These are phyloP conservation scores for Protula sp. DNA, from an alignment of 2,888 invertebrate species.

Conservation along the genomic window DNA sequence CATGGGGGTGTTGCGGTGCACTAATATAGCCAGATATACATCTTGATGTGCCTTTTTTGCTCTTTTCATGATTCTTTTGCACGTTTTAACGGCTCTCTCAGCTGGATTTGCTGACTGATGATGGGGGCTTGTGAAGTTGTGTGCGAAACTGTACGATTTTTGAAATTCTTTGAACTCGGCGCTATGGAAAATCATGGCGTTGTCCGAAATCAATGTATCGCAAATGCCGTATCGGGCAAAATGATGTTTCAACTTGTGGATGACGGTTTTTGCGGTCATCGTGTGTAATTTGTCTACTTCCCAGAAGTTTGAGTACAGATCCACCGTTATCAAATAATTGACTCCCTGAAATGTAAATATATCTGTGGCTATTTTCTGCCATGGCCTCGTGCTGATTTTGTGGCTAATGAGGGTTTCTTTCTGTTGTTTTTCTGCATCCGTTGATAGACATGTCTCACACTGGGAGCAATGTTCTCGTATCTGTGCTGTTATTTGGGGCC, in stretches of 20 bases:
- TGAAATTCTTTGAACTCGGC: too few relatives aligned
- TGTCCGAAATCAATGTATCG: background rate
- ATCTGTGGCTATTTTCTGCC: background rate
- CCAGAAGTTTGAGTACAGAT: background rate
- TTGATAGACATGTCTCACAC: background rate
- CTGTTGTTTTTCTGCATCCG: background rate
- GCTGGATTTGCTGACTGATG: too few relatives aligned
- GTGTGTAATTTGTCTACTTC: background rate
- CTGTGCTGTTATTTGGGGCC: constrained; percentile 6
- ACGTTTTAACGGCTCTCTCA: too few relatives aligned
- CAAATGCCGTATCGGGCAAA: background rate
- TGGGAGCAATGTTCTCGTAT: background rate
- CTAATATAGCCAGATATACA: too few relatives aligned
- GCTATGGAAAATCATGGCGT: background rate
- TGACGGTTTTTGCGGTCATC: background rate
- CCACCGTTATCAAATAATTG: background rate
- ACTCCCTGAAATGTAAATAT: background rate
- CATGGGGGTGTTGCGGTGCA: too few relatives aligned
- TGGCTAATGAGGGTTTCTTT: background rate
- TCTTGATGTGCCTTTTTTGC: too few relatives aligned
- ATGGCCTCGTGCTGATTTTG: background rate
- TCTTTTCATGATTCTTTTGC: too few relatives aligned
- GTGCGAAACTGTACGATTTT: too few relatives aligned
- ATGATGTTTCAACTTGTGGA: background rate
- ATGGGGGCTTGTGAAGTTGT: too few relatives aligned